Evolutionary conservation across 2,797 vertebrate genomes (phyloP), one percentile per base, ranked within the genome.

Genomic region (Huso huso): DNA sequence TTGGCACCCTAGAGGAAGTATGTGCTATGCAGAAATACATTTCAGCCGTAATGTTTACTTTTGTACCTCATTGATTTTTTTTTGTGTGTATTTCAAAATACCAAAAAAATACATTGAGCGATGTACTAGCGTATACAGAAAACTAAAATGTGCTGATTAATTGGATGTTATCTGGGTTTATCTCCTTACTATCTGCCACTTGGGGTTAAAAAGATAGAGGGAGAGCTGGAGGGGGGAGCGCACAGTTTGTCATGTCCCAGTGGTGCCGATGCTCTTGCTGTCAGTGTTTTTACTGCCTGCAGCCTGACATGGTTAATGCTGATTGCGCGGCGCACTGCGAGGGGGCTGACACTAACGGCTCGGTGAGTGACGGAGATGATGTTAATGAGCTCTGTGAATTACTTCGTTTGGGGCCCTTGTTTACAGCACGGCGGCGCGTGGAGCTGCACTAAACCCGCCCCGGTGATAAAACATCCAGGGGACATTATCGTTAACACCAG

Each of bases 311-410:
- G 82, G 84, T 84, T 89, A 87, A 89, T 85, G 83, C 82, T 89
- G 84, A 89, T 90, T 89, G 84, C 80, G 67, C 79, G 77, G 80
- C 73, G 79, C 86, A 79, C 87, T 82, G 87, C 78, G 73, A 85
- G 88, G 81, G 66, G 71, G 79, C 86, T 89, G 89, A 89, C 88
- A 89, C 86, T 84, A 83, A 79, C 73, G 78, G 77, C 80, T 81
- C 75, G 82, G 84, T 88, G 87, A 86, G 87, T 90, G 88, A 89
- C 87, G 84, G 85, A 90, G 88, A 88, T 84, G 86, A 89, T 89
- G 86, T 89, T 91, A 90, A 91, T 86, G 88, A 90, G 88, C 87
- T 78, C 76, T 76, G 80, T 84, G 84, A 88, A 84, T 62, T 62
- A 62, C 61, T 62, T 84, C 82, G 82, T 82, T 83, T 81, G 80